Evolutionary conservation across 2,888 invertebrate species (phyloP).

Genomic region (Nezara viridula): DNA sequence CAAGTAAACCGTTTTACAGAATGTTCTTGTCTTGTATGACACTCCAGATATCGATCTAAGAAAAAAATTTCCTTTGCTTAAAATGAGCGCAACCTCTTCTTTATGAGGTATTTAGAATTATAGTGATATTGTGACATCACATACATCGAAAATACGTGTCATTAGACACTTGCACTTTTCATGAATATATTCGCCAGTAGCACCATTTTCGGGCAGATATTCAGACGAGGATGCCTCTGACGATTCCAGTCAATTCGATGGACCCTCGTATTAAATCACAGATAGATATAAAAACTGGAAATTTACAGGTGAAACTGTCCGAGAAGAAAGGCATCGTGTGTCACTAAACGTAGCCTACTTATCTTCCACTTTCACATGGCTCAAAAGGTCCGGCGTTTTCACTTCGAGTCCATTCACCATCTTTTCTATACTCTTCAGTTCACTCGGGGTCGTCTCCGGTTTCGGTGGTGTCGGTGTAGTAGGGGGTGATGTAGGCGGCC

Average conservation of each 20-base stretch:
- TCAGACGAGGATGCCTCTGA: constrained; percentile 55
- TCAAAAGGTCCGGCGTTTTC: constrained; percentile 70
- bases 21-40: neutral
- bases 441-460: constrained; percentile 76
- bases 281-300: constrained; percentile 57
- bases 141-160: constrained; percentile 45
- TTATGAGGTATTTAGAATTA: constrained; percentile 38
- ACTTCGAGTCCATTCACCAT: constrained; percentile 97
- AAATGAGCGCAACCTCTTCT: constrained; percentile 48
- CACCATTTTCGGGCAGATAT: constrained; percentile 57
- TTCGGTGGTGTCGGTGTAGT: constrained; percentile 64
- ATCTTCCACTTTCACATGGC: constrained; percentile 65
- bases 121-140: constrained; percentile 56
- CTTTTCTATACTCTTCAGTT: constrained; percentile 95
- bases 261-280: constrained; percentile 60
- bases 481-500: constrained; percentile 65
- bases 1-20: constrained; percentile 38
- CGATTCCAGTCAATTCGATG: constrained; percentile 56
- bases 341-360: constrained; percentile 60
- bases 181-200: constrained; percentile 56
- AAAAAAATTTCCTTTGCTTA: constrained; percentile 57
- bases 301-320: constrained; percentile 58
- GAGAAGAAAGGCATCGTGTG: constrained; percentile 53
- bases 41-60: constrained; percentile 2
- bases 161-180: constrained; percentile 56